A percentile compares a stretch with the other conserved stretches of the same genome.
phyloP scores from a whole-genome alignment of 1,140 invertebrate species.

The Battus philenor region DNA sequence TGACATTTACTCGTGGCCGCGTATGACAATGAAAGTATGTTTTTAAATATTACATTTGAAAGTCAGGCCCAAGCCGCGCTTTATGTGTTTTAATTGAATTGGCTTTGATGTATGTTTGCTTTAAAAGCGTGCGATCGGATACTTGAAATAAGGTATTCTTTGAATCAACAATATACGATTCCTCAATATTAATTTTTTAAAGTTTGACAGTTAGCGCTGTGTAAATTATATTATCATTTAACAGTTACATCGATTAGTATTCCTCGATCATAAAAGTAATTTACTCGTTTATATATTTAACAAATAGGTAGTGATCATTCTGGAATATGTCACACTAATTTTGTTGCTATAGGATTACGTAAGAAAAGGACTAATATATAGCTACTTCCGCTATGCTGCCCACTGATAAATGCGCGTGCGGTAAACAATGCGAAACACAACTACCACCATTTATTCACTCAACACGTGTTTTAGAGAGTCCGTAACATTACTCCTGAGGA shows the following conservation, averaged over 20 bases:
- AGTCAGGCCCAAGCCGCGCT: slow-evolving; percentile 5
- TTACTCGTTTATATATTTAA: neutral
- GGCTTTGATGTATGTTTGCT: slow-evolving; percentile 7
- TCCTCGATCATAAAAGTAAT: neutral
- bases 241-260: neutral
- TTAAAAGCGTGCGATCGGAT: neutral
- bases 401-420: no score
- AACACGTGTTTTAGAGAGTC: no score
- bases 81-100: slow-evolving; percentile 7
- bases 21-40: slow-evolving; percentile 14
- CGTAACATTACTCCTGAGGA: no score
- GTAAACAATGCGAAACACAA: no score
- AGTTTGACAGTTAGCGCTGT: neutral
- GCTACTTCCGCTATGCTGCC: no score
- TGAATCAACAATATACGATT: neutral
- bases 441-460: no score
- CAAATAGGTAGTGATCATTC: no score
- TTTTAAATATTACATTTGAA: neutral
- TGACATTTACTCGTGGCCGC: neutral
- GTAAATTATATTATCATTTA: neutral
- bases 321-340: no score
- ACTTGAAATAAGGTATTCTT: neutral
- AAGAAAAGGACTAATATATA: no score
- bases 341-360: no score
- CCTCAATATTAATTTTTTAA: neutral